Base-by-base conservation (phyloP, 2,888 invertebrate species). In the Anorthoa munda region DNA sequence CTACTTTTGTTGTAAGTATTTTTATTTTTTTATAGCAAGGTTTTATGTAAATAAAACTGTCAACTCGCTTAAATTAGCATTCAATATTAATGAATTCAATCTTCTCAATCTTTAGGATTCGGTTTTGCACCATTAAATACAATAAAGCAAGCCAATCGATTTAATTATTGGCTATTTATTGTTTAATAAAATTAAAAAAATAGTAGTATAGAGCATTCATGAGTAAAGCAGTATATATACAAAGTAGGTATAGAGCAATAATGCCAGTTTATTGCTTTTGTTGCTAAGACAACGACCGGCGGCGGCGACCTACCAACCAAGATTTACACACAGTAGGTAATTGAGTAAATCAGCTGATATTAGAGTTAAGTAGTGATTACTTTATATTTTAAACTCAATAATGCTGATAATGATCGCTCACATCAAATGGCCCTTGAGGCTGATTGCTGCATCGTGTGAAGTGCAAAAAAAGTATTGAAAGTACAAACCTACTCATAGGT, bases 381-480 rank as follows among this genome's bases (percentile, higher is more conserved):
- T 48, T 60, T 65, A 65, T 61, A 39, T 75, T 67, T 66, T 66
- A 56, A 81, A 66, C 63, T 66, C 31, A 64, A 58, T 75, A 61
- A 56, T 70, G 21, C 15, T 53, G 45, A 75, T 71, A 60, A 71
- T 79, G 46, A 76, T 53, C n/a, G 26, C 56, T 56, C n/a, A 55
- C 51, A 51, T 67, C 59, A 77, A 77, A 51, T 23, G 56, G 21
- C 59, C 59, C 66, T 76, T 76, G 26, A 66, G 50, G 58, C 50
- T 59, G 53, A 80, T 74, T 74, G 68, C 64, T 61, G 61, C 64
- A 80, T 48, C 17, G 51, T 45, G 45, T 64, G 51, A 75, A 58
- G 60, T 51, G n/a, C 51, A 61, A 60, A 66, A 74, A 56, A 60
- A 1, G 31, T 39, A 39, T 1, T 39, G 1, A 9, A 39, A 39